A percentile compares a stretch with the other conserved stretches of the same genome.
Conservation (phyloP, 2,113 vertebrate genomes). For the Cynopterus brachyotis region DNA sequence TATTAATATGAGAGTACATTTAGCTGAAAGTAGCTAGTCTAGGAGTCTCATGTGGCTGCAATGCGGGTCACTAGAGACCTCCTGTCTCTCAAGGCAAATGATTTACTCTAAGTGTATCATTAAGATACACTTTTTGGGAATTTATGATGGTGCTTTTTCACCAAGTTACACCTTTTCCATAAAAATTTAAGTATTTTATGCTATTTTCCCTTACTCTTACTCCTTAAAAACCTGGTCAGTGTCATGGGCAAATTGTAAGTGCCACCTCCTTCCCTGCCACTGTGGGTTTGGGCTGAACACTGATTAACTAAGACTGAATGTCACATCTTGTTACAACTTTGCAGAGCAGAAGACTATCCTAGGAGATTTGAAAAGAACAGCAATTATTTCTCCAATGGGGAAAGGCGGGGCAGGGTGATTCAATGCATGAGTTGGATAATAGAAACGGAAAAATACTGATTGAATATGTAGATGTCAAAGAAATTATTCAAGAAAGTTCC, state of each 20-base stretch:
- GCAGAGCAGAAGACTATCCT: conserved; percentile 84
- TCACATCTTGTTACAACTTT: conserved; percentile 92
- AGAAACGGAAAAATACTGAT: not conserved
- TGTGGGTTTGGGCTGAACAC: conserved; percentile 83
- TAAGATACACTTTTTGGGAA: conserved; percentile 91
- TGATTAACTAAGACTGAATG: conserved; percentile 92
- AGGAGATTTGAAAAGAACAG: conserved; percentile 81
- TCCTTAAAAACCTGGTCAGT: conserved; percentile 85
- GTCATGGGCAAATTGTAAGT: conserved; percentile 81
- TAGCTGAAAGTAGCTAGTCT: conserved; percentile 95
- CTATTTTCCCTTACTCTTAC: conserved; percentile 81
- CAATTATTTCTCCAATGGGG: conserved; percentile 74
- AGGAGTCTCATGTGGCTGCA: conserved; percentile 94
- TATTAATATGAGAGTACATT: conserved; percentile 99
- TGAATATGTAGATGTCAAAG: not conserved
- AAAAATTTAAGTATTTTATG: conserved; percentile 88
- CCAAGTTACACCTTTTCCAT: conserved; percentile 89
- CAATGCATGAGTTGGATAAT: not conserved
- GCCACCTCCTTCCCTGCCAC: conserved; percentile 75
- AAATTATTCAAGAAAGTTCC: not conserved
- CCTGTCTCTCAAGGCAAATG: conserved; percentile 93
- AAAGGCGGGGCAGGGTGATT: not conserved
- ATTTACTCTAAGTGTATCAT: conserved; percentile 98
- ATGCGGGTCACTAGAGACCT: conserved; percentile 94
- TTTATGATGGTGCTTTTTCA: conserved; percentile 87